Evolutionary conservation across 2,888 invertebrate species (phyloP), one percentile per base, ranked within the genome.

Genomic region (Stegophylla sp.): DNA sequence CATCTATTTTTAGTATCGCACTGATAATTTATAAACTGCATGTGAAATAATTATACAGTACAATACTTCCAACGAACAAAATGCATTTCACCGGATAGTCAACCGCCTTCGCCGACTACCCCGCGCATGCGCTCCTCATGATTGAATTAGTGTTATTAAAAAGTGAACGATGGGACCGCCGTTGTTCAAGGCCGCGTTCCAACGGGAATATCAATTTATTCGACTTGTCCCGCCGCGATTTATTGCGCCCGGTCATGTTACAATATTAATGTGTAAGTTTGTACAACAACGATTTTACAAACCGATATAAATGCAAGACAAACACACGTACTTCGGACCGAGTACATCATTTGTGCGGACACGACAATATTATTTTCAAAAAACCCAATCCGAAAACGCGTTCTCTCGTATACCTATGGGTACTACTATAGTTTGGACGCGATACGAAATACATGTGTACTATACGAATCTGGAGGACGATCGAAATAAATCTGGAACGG

Each of bases 251-350:
- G 28, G 43, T 75, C 64, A 75, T 75, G 48, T 75, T n/a, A 53
- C 63, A 51, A 51, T 64, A 75, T n/a, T n/a, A n/a, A n/a, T 28
- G 69, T 28, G 28, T 45, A 45, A 17, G 28, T 34, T 64, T 34
- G 13, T 45, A 64, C 48, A 34, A 75, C 63, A 75, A 75, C 64
- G 74, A 64, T 64, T 64, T 75, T 64, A 75, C 74, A 64, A 75
- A 75, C 63, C 74, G 74, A 75, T 75, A 75, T n/a, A n/a, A 75
- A 75, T 64, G 48, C 12, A 48, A 48, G n/a, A n/a, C n/a, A n/a
- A 3, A 28, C 17, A 28, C 63, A 13, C 59, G 34, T 17, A 34
- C 34, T 23, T 63, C 63, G 17, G 63, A 63, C 63, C 63, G 10
- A 48, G 48, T 17, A n/a, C n/a, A n/a, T n/a, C 17, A 5, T 48